Evolutionary conservation across 2,888 invertebrate genomes (phyloP), one percentile per base, ranked within the genome.

Genomic region (Prionchulus punctatus): DNA sequence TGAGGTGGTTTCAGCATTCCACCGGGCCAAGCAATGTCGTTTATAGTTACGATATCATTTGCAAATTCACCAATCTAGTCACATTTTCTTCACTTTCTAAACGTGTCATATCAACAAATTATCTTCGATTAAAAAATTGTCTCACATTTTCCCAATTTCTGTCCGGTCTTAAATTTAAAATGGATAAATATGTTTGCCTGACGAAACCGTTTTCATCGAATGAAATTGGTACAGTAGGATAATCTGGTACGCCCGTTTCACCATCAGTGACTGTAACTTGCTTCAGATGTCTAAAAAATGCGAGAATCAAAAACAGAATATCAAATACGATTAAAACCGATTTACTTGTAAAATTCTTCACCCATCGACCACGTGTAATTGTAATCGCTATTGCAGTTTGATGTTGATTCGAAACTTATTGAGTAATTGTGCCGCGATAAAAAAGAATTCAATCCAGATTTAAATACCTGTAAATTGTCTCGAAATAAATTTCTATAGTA

Each of bases 1-100:
- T 88, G 88, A 0, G 98, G 98, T 4, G 96, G 96, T 28, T 88
- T 89, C 69, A 91, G 88, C 57, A 84, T 81, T 62, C 86, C 86
- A 3, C 94, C 96, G 0, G 96, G 96, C 98, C 98, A 98, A 23
- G 92, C 89, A 64, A 98, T 94, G 71, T 92, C 96, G 70, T 91
- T 87, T 69, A 98, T 92, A 67, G 88, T 85, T 49, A 98, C 78
- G 3, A 72, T 73, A 43, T 71, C 65, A 49, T 84, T 84, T 4
- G 62, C 60, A 60, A 63, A 69, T 23, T 62, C 61, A 18, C 70
- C 69, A 27, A 70, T 67, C 64, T 66, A 28, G 57, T 55, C 25
- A 42, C 52, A 18, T 2, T 48, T 15, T 12, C 36, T 7, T 12
- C 7, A 36, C 18, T 36, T 12, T 36, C 36, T 12, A 12, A 36